Conservation (phyloP, 2,888 invertebrate species). For the Gastracanthus pulcherrimus region DNA sequence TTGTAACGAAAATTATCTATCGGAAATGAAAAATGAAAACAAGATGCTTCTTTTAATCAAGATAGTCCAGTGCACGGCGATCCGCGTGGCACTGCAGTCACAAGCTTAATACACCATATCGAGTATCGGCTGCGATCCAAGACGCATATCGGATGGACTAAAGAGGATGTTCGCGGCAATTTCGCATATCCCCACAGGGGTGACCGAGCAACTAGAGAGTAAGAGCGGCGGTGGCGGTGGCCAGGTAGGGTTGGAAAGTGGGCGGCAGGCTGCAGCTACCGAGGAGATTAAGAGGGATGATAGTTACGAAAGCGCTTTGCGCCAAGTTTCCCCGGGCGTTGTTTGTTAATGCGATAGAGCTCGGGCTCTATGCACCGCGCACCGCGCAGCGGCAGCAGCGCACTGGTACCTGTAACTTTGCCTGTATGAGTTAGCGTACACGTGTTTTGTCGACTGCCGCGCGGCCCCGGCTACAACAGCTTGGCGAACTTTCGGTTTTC, state of each 20-base stretch:
- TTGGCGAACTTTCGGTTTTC: constrained; percentile 29
- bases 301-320: constrained; percentile 62
- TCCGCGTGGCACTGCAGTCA: not conserved
- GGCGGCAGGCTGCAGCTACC: not conserved
- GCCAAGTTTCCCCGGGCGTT: constrained; percentile 39
- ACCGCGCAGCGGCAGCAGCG: not conserved
- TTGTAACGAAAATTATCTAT: too few species aligned
- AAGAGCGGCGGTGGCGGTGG: not conserved
- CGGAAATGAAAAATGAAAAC: too few species aligned
- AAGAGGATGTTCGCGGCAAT: constrained; percentile 22
- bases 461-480: not conserved
- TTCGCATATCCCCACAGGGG: constrained; percentile 15
- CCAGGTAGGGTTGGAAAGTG: not conserved
- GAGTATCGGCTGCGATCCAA: constrained; percentile 1
- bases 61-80: not conserved
- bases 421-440: constrained; percentile 19
- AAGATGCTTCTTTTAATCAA: too few species aligned
- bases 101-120: not conserved
- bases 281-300: constrained; percentile 65
- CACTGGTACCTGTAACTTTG: not conserved
- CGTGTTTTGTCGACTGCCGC: constrained; percentile 49
- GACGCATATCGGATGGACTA: constrained; percentile 19
- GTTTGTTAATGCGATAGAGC: constrained; percentile 49
- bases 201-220: not conserved
- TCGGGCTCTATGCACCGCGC: too few species aligned